phyloP scores from a whole-genome alignment of 2,113 vertebrate genomes.

The rat (Rattus norvegicus) region DNA sequence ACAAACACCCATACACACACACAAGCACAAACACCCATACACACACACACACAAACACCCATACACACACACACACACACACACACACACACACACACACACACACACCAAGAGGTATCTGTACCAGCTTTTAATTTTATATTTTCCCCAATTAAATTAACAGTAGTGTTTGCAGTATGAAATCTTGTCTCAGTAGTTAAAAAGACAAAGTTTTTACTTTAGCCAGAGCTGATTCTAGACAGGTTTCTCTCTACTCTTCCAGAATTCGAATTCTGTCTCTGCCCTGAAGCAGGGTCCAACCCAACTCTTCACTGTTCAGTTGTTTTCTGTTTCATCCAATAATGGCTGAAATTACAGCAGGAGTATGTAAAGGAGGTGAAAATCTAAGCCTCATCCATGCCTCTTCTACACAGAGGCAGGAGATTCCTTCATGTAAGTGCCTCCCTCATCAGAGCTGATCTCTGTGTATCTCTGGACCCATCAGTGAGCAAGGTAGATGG shows the following conservation, averaged over 20 bases:
- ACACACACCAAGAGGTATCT: background rate
- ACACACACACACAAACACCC: background rate
- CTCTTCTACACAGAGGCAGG: background rate
- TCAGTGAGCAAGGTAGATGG: fast-evolving
- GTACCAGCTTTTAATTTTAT: constrained; percentile 38
- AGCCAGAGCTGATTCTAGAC: background rate
- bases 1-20: background rate
- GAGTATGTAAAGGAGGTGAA: fast-evolving
- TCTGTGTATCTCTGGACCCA: background rate
- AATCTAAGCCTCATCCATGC: background rate
- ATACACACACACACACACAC: background rate
- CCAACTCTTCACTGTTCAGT: constrained; percentile 24
- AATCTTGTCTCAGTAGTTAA: background rate
- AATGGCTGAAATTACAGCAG: fast-evolving
- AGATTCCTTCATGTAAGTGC: background rate
- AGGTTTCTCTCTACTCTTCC: background rate
- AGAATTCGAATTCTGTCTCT: background rate
- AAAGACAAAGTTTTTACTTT: constrained; percentile 33
- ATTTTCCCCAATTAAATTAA: constrained; percentile 48
- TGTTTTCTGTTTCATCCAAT: constrained; percentile 61
- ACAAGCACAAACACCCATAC: background rate
- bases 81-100: background rate
- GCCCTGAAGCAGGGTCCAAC: background rate
- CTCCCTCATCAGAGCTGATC: background rate
- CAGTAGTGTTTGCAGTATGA: background rate